phyloP scores from a whole-genome alignment of 2,113 vertebrate genomes.

The Phalacrocorax brasilianus region DNA sequence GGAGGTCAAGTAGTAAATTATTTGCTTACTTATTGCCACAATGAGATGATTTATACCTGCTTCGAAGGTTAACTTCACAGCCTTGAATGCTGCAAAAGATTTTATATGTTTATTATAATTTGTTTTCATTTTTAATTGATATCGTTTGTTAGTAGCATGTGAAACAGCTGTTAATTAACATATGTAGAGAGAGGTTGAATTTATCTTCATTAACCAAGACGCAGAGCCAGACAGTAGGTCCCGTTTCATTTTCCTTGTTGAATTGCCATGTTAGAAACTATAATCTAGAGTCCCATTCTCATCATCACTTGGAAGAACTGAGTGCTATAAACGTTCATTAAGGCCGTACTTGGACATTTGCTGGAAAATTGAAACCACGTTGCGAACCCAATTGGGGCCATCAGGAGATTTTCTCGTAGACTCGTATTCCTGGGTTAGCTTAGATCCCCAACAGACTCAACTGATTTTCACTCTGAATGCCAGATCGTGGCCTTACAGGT shows the following conservation, averaged over 20 bases:
- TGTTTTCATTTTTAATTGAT: conserved; percentile 13
- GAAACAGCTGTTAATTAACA: conserved; percentile 28
- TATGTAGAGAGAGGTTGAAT: not conserved
- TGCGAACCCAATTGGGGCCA: fast-evolving
- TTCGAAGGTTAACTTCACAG: not conserved
- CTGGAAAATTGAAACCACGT: not conserved
- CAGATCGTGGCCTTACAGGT: not conserved
- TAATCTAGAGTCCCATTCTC: not conserved
- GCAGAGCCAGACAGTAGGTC: not conserved
- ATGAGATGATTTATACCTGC: not conserved
- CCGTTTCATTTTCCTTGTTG: not conserved
- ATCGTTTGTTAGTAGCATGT: not conserved
- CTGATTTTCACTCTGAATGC: not conserved
- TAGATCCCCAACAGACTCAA: not conserved
- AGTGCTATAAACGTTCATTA: not conserved
- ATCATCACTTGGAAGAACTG: not conserved
- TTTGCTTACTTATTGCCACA: not conserved
- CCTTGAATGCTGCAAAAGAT: not conserved
- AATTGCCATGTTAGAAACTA: not conserved
- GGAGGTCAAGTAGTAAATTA: not conserved
- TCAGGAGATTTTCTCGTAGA: not conserved
- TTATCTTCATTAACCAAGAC: conserved; percentile 25
- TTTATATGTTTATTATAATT: not conserved
- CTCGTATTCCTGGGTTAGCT: not conserved
- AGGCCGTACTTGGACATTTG: not conserved